Base-by-base conservation (phyloP, 1,140 invertebrate species). In the Probaryconus sp. region DNA sequence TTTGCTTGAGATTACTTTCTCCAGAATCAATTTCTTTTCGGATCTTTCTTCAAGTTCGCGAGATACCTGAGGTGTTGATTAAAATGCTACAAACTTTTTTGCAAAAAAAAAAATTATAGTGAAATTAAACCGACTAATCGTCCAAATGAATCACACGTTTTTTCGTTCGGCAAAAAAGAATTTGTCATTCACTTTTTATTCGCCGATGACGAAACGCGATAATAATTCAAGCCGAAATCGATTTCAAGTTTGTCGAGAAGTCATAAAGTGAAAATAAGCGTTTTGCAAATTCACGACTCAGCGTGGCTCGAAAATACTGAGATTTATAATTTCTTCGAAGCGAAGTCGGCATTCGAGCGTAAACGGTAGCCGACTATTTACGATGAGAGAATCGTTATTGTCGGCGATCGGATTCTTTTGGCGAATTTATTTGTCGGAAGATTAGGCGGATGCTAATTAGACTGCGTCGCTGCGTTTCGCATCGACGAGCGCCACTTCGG, bases 391-490 rank as follows among this genome's bases (percentile, higher is more conserved):
- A 72, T 76, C 78, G 45, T 79, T 70, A 76, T 78, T 71, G 75
- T 74, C 67, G 74, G 50, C 77, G 77, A 79, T 83, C 80, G 79
- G 78, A 67, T 76, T 72, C 65, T 79, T 56, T 70, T 53, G 73
- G 55, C 60, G 69, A 81, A 81, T 81, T 84, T 80, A 80, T 77
- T 77, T 63, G 76, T 74, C 65, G 70, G 67, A 73, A 77, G 77
- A 81, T 80, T 80, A 78, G 77, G 74, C 76, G 69, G 70, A 78
- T 81, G 79, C 83, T 85, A 85, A 85, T 85, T 84, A 84, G 83
- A 81, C 78, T 82, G 73, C 55, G 67, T 73, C 64, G 79, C 73
- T 78, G 71, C 76, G 78, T 78, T 75, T 70, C 71, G 76, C 67
- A 51, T 61, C 74, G 61, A 69, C 75, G 72, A 78, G 64, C 76